Conservation (phyloP, 2,113 vertebrate species). For the Erinaceus europaeus region DNA sequence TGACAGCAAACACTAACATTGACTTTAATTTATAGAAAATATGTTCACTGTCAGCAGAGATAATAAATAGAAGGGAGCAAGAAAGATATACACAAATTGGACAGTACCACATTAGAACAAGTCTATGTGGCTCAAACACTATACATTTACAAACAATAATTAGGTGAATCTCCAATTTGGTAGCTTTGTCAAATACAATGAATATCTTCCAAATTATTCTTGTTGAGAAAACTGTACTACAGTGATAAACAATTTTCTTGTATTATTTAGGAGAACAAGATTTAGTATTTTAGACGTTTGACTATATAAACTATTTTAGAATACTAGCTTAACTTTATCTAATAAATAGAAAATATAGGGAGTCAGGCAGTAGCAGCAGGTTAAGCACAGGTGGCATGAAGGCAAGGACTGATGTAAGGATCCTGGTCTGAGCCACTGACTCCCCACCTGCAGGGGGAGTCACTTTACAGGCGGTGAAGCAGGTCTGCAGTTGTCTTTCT, state of each 20-base stretch:
- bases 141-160: neutral
- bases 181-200: neutral
- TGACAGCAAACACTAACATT: neutral
- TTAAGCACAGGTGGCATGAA: too few relatives aligned
- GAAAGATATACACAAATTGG: neutral
- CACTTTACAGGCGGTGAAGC: too few relatives aligned
- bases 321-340: too few relatives aligned
- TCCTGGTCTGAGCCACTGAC: too few relatives aligned
- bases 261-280: neutral
- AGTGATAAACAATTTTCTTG: neutral
- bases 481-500: too few relatives aligned
- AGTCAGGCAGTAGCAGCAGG: too few relatives aligned
- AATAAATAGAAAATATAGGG: too few relatives aligned
- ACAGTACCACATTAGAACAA: neutral
- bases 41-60: neutral
- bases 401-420: too few relatives aligned
- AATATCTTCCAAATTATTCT: neutral
- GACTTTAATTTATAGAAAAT: neutral
- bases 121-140: neutral
- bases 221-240: neutral
- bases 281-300: too few relatives aligned
- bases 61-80: neutral
- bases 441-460: too few relatives aligned
- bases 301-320: too few relatives aligned
- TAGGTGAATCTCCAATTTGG: neutral